phyloP scores from a whole-genome alignment of 2,888 invertebrate genomes.

The Cecidostiba fungosa region DNA sequence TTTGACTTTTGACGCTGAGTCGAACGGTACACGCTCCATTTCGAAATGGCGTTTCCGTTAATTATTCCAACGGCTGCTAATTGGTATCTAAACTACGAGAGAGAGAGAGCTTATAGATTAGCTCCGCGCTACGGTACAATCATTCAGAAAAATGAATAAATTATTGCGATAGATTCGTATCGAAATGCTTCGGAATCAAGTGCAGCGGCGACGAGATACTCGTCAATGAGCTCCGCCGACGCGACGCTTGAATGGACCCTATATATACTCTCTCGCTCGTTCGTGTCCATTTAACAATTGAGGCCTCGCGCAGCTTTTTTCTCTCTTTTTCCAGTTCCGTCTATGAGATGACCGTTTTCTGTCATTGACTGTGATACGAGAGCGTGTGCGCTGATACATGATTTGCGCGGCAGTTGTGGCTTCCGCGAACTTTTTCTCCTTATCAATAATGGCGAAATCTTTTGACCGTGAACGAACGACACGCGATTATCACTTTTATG shows the following conservation, averaged over 20 bases:
- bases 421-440: constrained; percentile 41
- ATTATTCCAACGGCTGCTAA: background rate
- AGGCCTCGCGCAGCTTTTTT: background rate
- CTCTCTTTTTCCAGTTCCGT: background rate
- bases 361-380: constrained; percentile 25
- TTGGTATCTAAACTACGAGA: background rate
- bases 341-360: constrained; percentile 48
- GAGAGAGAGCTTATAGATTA: constrained; percentile 10
- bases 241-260: constrained; percentile 49
- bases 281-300: constrained; percentile 36
- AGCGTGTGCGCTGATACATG: background rate
- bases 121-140: background rate
- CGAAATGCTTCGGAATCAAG: constrained; percentile 17
- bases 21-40: background rate
- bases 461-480: constrained; percentile 40
- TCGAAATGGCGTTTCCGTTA: background rate
- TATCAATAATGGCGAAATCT: constrained; percentile 37
- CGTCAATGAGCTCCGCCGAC: constrained; percentile 45
- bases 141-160: background rate
- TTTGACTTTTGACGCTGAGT: background rate
- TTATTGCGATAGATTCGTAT: background rate
- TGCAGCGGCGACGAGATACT: background rate
- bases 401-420: constrained; percentile 19
- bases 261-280: background rate
- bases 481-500: constrained; percentile 25